These are phyloP conservation scores for Apotomis capreana DNA, from an alignment of 2,888 invertebrate genomes.

Conservation along the genomic window DNA sequence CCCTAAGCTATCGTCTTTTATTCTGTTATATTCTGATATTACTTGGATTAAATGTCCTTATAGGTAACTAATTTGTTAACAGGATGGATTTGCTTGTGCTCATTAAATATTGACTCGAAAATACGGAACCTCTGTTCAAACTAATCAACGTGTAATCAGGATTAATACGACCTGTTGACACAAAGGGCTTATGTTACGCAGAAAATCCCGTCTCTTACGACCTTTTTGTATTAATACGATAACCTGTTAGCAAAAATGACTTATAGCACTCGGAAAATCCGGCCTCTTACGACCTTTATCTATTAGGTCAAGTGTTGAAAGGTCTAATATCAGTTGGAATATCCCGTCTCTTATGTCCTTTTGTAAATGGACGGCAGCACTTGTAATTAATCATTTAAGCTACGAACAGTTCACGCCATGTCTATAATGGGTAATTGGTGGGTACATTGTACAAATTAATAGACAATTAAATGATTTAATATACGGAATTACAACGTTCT, in stretches of 20 bases:
- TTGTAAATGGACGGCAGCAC: neutral
- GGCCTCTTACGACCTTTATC: neutral
- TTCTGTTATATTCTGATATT: too few relatives aligned
- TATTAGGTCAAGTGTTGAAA: neutral
- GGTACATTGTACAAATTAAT: neutral
- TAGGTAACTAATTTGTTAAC: neutral
- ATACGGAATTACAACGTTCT: too few relatives aligned
- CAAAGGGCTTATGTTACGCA: neutral
- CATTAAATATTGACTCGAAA: slow-evolving; percentile 16
- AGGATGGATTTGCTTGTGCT: neutral
- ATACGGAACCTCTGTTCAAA: neutral
- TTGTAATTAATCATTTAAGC: neutral
- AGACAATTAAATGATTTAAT: neutral
- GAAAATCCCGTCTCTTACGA: neutral
- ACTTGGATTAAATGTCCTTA: too few relatives aligned
- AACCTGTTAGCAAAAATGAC: neutral
- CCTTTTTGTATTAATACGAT: neutral
- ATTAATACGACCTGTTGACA: neutral
- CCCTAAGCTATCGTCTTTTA: too few relatives aligned
- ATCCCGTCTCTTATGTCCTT: neutral
- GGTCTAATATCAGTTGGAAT: neutral
- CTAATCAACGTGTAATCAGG: neutral
- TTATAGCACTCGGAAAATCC: neutral
- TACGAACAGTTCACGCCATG: neutral
- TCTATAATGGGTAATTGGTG: neutral